Evolutionary conservation across 2,797 vertebrate species (phyloP).

Genomic region (Carduelis carduelis): DNA sequence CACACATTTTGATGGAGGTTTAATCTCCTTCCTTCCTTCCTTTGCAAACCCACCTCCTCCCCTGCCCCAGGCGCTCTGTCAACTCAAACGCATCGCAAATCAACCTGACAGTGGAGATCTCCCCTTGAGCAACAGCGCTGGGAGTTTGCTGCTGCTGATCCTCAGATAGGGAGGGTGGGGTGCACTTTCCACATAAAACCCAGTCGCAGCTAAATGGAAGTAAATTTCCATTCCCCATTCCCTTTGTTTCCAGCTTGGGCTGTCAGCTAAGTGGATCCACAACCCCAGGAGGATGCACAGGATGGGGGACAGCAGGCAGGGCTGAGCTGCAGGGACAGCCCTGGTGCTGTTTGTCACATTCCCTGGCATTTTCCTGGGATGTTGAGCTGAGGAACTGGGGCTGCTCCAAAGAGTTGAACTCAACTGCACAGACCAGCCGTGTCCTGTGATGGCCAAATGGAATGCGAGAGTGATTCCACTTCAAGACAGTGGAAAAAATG

Average conservation of each 20-base stretch:
- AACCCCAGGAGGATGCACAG: not conserved
- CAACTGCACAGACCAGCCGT: not conserved
- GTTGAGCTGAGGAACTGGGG: not conserved
- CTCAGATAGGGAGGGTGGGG: constrained; percentile 18
- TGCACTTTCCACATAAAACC: not conserved
- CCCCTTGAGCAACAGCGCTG: constrained; percentile 16
- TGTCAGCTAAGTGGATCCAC: not conserved
- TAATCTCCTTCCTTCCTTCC: constrained; percentile 69
- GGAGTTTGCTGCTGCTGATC: not conserved
- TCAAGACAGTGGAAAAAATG: not conserved
- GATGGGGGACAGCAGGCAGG: not conserved
- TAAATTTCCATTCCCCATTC: constrained; percentile 1
- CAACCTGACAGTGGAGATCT: constrained; percentile 52
- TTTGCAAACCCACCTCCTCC: constrained; percentile 46
- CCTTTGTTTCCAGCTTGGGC: not conserved
- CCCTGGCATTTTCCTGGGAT: not conserved
- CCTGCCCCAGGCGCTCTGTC: constrained; percentile 12
- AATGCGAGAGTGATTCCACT: not conserved
- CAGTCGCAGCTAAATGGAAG: not conserved
- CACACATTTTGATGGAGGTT: constrained; percentile 42
- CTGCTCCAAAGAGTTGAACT: not conserved
- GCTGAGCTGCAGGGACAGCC: not conserved
- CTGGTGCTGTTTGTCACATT: not conserved
- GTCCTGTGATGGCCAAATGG: not conserved
- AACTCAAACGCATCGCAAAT: constrained; percentile 35